phyloP scores from a whole-genome alignment of 2,888 invertebrate species.

The Dascillus cervinus region DNA sequence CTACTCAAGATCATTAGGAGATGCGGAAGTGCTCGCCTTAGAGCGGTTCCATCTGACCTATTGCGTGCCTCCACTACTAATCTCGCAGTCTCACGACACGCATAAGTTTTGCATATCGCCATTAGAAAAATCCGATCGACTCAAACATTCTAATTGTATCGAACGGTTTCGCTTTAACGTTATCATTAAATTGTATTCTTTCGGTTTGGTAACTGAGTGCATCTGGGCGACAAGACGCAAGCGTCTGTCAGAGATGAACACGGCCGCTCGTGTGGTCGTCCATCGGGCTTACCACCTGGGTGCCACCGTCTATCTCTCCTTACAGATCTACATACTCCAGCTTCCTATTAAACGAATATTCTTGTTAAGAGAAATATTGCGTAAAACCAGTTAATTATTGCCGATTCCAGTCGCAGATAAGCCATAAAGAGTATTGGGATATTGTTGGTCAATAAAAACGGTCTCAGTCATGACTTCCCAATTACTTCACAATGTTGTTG shows the following conservation, averaged over 20 bases:
- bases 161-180: no score
- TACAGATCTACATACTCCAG: slow-evolving; percentile 6
- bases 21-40: slow-evolving; percentile 14
- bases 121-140: background rate
- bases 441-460: slow-evolving; percentile 6
- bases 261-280: slow-evolving; percentile 19
- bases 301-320: slow-evolving; percentile 26
- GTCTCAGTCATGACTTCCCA: slow-evolving; percentile 10
- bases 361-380: no score
- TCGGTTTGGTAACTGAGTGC: no score
- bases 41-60: slow-evolving; percentile 9
- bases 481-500: slow-evolving; percentile 8
- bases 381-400: no score
- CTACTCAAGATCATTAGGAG: slow-evolving; percentile 12
- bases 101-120: background rate
- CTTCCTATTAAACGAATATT: slow-evolving; percentile 1
- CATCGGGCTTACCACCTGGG: slow-evolving; percentile 28
- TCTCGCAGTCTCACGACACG: background rate
- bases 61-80: slow-evolving; percentile 8
- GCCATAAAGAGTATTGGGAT: no score
- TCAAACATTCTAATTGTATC: slow-evolving; percentile 1
- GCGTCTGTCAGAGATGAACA: slow-evolving; percentile 19
- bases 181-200: no score
- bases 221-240: no score
- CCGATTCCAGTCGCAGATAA: no score